Percentiles rank a stretch among this genome's conserved stretches.
These are phyloP conservation scores for Junonia oenone DNA, from an alignment of 2,888 invertebrate species.

Conservation along the genomic window DNA sequence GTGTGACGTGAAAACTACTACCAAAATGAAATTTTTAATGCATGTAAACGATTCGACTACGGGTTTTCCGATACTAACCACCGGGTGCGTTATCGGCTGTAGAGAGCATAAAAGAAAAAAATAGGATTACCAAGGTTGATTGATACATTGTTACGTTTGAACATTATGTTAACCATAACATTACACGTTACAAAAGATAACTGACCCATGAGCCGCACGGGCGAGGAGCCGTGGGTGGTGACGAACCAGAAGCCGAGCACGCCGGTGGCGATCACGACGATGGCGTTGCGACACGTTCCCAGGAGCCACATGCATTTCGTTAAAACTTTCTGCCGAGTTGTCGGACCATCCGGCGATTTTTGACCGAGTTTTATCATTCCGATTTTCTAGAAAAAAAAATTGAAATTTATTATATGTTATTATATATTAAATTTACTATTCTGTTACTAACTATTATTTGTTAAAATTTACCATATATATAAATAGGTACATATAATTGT, in stretches of 20 bases:
- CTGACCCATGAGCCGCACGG: constrained; percentile 85
- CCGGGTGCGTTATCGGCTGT: constrained; percentile 55
- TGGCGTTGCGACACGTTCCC: constrained; percentile 90
- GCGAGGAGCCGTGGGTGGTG: constrained; percentile 65
- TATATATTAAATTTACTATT: too few species aligned
- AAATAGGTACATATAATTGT: too few species aligned
- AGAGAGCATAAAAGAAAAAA: constrained; percentile 45
- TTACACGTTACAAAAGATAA: constrained; percentile 8
- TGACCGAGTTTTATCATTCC: constrained; percentile 83
- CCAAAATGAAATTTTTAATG: not conserved
- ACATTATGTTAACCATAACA: not conserved
- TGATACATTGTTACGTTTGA: too few species aligned
- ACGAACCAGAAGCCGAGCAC: constrained; percentile 83
- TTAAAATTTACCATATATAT: too few species aligned
- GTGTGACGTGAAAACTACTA: constrained; percentile 3
- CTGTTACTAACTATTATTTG: too few species aligned
- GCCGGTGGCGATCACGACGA: constrained; percentile 88
- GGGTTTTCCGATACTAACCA: constrained; percentile 50
- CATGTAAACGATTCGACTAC: not conserved
- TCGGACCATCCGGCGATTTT: constrained; percentile 67
- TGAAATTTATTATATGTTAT: too few species aligned
- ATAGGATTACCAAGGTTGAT: constrained; percentile 12
- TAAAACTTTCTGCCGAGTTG: constrained; percentile 77
- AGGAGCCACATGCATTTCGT: constrained; percentile 87
- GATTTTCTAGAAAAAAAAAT: constrained; percentile 70